Evolutionary conservation across 2,888 invertebrate genomes (phyloP), one percentile per base, ranked within the genome.

Genomic region (Willowsia nigromaculata): DNA sequence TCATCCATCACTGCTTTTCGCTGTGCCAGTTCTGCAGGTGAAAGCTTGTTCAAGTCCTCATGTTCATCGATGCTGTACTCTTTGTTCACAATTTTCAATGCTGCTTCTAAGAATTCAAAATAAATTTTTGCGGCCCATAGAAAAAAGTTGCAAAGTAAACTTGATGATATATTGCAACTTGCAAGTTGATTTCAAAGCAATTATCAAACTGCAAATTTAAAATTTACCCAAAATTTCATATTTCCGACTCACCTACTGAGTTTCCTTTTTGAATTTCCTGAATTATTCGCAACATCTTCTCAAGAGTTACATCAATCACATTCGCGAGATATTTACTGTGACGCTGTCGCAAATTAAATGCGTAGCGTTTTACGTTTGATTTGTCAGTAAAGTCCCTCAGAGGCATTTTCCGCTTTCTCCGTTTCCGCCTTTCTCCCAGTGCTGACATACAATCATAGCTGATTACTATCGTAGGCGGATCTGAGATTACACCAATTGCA

Each of bases 1-100:
- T 93, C 92, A 30, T 94, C 94, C 95, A 95, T 95, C 0, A 94
- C 92, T n/a, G 94, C 93, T 92, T 95, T 95, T 90, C 94, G 94
- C 13, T 93, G 92, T 30, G 93, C 93, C 43, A 95, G 92, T 65
- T 93, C 93, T 30, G 93, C 94, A 40, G 94, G 94, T 84, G 94
- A 93, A 2, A 94, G 92, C 92, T 94, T 94, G 91, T 95, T 95
- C 43, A 95, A 91, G 91, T 95, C 94, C 92, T 95, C 94, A 4
- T 95, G 93, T 0, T 94, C 94, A 92, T 94, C 94, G 18, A 95
- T 92, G 11, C 91, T 92, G 91, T 94, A 94, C 90, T 94, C 93
- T 40, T 93, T 93, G 27, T 92, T 91, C 0, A 94, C 93, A 30
- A 90, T 91, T 13, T 91, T 76, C n/a, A 94, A 90, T 62, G 94